A percentile compares a stretch with the other conserved stretches of the same genome.
Evolutionary conservation across 2,888 invertebrate genomes (phyloP).

Genomic region (Stramonita haemastoma): DNA sequence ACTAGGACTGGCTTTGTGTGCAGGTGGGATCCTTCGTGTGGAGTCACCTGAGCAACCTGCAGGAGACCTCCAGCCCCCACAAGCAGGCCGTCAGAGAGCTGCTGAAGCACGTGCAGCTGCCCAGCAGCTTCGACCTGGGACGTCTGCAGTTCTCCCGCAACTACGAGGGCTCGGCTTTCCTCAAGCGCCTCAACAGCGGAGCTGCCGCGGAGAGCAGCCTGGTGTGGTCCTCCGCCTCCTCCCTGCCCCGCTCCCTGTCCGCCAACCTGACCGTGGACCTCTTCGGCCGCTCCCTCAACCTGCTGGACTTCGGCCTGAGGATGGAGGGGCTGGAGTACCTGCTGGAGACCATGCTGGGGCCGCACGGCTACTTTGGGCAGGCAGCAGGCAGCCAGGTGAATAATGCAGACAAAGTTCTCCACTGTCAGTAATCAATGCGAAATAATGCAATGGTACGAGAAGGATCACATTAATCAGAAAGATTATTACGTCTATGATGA

Average conservation of each 20-base stretch:
- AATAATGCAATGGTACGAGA: too few relatives aligned
- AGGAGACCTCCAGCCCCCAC: conserved; percentile 89
- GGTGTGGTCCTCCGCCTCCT: conserved; percentile 75
- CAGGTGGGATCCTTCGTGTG: conserved; percentile 97
- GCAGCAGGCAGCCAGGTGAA: conserved; percentile 35
- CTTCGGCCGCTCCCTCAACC: conserved; percentile 90
- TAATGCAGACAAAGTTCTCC: too few relatives aligned
- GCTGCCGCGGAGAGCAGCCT: conserved; percentile 73
- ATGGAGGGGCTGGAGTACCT: conserved; percentile 93
- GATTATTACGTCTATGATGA: too few relatives aligned
- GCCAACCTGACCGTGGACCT: conserved; percentile 76
- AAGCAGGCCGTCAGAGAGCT: conserved; percentile 91
- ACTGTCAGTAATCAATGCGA: too few relatives aligned
- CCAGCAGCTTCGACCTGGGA: conserved; percentile 90
- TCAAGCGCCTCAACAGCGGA: conserved; percentile 87
- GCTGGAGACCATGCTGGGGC: conserved; percentile 88
- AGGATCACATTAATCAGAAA: too few relatives aligned
- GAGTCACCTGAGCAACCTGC: conserved; percentile 93
- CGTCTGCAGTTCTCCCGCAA: conserved; percentile 93
- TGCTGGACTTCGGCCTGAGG: conserved; percentile 88
- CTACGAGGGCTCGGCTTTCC: conserved; percentile 87
- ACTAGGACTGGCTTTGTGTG: not conserved
- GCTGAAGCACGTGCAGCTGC: conserved; percentile 87
- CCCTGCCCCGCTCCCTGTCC: conserved; percentile 74
- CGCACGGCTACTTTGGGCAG: conserved; percentile 80